phyloP scores from a whole-genome alignment of 2,888 invertebrate genomes.

The Drosophila greeni region DNA sequence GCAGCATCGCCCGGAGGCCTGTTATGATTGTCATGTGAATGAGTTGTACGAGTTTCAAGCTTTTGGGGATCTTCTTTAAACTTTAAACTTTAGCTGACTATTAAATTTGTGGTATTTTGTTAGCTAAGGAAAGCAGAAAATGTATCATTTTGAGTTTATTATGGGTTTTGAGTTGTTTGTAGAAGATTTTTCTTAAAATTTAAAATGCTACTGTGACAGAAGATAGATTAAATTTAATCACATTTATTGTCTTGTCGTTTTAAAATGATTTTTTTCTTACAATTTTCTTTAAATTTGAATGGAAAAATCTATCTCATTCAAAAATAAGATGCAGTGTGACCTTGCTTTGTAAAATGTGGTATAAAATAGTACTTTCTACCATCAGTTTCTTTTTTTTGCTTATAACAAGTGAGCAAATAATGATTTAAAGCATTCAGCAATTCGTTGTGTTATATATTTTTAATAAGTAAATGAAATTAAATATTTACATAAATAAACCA shows the following conservation, averaged over 20 bases:
- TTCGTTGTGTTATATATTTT: background rate
- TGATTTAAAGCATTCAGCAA: background rate
- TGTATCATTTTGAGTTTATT: background rate
- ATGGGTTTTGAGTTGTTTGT: background rate
- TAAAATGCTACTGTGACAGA: background rate
- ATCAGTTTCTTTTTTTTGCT: too few species aligned
- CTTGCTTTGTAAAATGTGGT: background rate
- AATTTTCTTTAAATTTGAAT: too few species aligned
- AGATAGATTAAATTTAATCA: background rate
- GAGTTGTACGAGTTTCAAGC: slow-evolving; percentile 50
- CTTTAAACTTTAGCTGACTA: background rate
- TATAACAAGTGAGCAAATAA: too few species aligned
- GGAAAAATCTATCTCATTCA: too few species aligned
- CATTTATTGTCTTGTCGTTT: background rate
- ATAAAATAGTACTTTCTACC: too few species aligned
- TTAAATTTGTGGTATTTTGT: background rate
- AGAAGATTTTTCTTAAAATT: background rate
- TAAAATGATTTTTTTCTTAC: background rate
- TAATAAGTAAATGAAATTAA: background rate
- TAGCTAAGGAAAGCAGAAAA: background rate
- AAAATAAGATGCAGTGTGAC: background rate
- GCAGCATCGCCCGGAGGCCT: slow-evolving; percentile 28
- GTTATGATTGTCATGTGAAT: slow-evolving; percentile 67
- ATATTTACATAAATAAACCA: background rate
- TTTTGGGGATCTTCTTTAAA: slow-evolving; percentile 25